phyloP scores from a whole-genome alignment of 1,140 invertebrate species.

The Pogonus chalceus region DNA sequence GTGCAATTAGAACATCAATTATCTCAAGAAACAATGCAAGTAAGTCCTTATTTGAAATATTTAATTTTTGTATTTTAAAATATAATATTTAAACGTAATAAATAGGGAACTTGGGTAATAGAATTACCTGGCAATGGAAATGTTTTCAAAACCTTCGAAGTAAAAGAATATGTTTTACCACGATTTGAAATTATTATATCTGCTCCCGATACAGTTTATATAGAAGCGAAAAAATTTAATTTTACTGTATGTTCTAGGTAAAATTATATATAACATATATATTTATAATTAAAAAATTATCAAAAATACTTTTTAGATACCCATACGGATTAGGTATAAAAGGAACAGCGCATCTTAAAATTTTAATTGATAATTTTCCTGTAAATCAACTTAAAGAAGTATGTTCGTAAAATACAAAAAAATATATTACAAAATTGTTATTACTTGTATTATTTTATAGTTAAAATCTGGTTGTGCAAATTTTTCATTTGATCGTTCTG shows the following conservation, averaged over 20 bases:
- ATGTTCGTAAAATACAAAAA: conserved; percentile 5
- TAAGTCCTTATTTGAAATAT: conserved; percentile 28
- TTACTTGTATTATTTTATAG: conserved; percentile 13
- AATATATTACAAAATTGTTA: conserved; percentile 1
- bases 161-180: conserved; percentile 53
- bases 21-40: conserved; percentile 42
- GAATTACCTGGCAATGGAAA: conserved; percentile 37
- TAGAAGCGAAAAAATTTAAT: conserved; percentile 39
- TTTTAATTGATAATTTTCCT: conserved; percentile 20
- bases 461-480: conserved; percentile 38
- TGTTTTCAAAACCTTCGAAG: conserved; percentile 39
- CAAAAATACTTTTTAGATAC: conserved; percentile 37
- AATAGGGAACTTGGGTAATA: conserved; percentile 47
- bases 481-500: conserved; percentile 21
- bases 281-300: background rate
- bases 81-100: too few species aligned
- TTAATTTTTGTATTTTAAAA: too few species aligned
- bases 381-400: conserved; percentile 23
- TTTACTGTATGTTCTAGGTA: conserved; percentile 53
- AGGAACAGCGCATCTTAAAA: conserved; percentile 40
- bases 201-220: conserved; percentile 47
- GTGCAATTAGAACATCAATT: conserved; percentile 43
- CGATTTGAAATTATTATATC: conserved; percentile 54
- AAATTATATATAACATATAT: conserved; percentile 17
- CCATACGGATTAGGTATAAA: conserved; percentile 55